Conservation (phyloP, 2,888 invertebrate genomes). For the Athalia cordata region DNA sequence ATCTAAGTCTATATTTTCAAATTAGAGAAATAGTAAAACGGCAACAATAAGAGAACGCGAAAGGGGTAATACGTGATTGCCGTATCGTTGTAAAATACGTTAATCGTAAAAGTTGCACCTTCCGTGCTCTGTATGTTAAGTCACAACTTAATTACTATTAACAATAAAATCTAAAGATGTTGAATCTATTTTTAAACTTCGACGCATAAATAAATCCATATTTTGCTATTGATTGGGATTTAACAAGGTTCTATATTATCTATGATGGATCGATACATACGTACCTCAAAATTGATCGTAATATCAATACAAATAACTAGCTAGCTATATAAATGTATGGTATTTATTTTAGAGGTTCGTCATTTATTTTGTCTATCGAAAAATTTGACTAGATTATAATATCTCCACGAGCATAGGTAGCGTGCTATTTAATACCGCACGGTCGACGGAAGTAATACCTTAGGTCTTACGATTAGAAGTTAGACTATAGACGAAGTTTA, state of each 20-base stretch:
- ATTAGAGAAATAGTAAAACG: conserved; percentile 21
- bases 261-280: conserved; percentile 67
- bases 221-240: conserved; percentile 67
- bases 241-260: conserved; percentile 55
- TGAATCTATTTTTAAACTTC: conserved; percentile 71
- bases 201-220: conserved; percentile 66
- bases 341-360: conserved; percentile 55
- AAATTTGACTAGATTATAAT: conserved; percentile 55
- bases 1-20: conserved; percentile 36
- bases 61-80: neutral
- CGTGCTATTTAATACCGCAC: conserved; percentile 2
- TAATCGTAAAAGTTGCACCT: conserved; percentile 26
- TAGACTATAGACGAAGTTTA: conserved; percentile 36
- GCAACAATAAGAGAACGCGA: neutral
- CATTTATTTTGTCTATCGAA: conserved; percentile 68
- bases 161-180: conserved; percentile 69
- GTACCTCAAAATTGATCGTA: conserved; percentile 71
- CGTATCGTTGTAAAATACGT: conserved; percentile 32
- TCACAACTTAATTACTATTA: conserved; percentile 66
- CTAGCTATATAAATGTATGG: conserved; percentile 58
- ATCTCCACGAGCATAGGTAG: conserved; percentile 6
- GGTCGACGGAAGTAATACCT: conserved; percentile 53
- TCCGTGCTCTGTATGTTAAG: conserved; percentile 55
- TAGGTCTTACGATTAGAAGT: conserved; percentile 53
- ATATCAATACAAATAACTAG: conserved; percentile 70